These are phyloP conservation scores for Brienomyrus longianalis DNA, from an alignment of 2,113 vertebrate species.

Conservation along the genomic window DNA sequence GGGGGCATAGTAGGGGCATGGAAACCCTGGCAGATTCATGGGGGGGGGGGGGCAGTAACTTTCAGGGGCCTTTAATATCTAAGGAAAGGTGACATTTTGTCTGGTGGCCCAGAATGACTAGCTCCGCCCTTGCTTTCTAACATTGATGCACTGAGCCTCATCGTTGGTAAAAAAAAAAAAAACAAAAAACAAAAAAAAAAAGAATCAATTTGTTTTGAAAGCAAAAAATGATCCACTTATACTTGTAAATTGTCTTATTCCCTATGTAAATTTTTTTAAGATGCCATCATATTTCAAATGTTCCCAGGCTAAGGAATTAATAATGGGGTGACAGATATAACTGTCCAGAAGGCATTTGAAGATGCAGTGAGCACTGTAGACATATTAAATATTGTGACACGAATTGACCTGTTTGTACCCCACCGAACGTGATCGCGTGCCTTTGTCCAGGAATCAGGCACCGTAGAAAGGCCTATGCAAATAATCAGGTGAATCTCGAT, in stretches of 20 bases:
- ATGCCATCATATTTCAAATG: neutral
- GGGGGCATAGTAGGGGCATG: neutral
- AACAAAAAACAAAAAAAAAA: neutral
- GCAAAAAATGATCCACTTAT: neutral
- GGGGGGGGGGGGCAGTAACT: neutral
- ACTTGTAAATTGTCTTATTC: neutral
- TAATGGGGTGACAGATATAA: neutral
- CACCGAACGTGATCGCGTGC: neutral
- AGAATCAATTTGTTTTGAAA: neutral
- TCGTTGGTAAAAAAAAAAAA: neutral
- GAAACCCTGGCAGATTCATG: neutral
- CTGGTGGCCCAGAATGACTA: neutral
- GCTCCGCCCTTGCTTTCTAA: neutral
- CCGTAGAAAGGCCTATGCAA: neutral
- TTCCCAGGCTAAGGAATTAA: neutral
- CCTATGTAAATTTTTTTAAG: neutral
- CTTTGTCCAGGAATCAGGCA: slow-evolving; percentile 11
- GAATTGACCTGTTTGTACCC: slow-evolving; percentile 9
- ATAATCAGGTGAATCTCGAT: slow-evolving; percentile 1
- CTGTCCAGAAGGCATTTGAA: neutral
- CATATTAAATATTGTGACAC: neutral
- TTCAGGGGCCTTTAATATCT: neutral
- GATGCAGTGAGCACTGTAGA: neutral
- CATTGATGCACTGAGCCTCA: neutral
- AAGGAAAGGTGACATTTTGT: neutral